A percentile compares a stretch with the other conserved stretches of the same genome.
Evolutionary conservation across 2,888 invertebrate genomes (phyloP).

Genomic region (Leptura quadrifasciata): DNA sequence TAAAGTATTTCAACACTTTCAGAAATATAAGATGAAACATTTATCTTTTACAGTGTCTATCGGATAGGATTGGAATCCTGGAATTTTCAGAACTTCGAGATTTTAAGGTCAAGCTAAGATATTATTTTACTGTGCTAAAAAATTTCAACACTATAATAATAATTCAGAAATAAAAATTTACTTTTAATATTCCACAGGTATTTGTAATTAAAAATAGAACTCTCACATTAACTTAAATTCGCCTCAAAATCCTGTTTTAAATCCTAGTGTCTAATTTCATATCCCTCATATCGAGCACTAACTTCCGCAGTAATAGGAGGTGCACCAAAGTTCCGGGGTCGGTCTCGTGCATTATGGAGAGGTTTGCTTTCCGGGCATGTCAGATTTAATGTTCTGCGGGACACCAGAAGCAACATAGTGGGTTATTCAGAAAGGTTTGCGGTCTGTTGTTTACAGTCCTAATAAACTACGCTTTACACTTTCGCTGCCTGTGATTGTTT

Average conservation of each 20-base stretch:
- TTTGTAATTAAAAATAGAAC: background rate
- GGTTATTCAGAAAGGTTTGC: slow-evolving; percentile 38
- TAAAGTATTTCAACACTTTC: too few relatives aligned
- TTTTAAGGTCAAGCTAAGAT: too few relatives aligned
- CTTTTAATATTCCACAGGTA: background rate
- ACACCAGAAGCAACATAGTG: slow-evolving; percentile 30
- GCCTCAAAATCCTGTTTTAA: background rate
- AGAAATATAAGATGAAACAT: too few relatives aligned
- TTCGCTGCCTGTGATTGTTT: slow-evolving; percentile 26
- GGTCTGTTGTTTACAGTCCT: slow-evolving; percentile 38
- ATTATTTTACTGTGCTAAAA: too few relatives aligned
- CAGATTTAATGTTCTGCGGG: slow-evolving; percentile 43
- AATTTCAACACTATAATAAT: too few relatives aligned
- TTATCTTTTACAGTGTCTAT: too few relatives aligned
- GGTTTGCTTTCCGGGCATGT: slow-evolving; percentile 8
- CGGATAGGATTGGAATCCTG: too few relatives aligned
- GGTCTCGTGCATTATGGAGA: slow-evolving; percentile 32
- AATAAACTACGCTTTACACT: slow-evolving; percentile 47
- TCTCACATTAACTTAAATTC: background rate
- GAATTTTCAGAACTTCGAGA: too few relatives aligned
- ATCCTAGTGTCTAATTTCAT: background rate
- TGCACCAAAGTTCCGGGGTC: slow-evolving; percentile 26
- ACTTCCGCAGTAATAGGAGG: slow-evolving; percentile 9
- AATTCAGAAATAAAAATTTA: too few relatives aligned
- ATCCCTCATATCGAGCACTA: background rate